A percentile compares a stretch with the other conserved stretches of the same genome.
Conservation (phyloP, 1,140 invertebrate genomes). For the Metaphire vulgaris region DNA sequence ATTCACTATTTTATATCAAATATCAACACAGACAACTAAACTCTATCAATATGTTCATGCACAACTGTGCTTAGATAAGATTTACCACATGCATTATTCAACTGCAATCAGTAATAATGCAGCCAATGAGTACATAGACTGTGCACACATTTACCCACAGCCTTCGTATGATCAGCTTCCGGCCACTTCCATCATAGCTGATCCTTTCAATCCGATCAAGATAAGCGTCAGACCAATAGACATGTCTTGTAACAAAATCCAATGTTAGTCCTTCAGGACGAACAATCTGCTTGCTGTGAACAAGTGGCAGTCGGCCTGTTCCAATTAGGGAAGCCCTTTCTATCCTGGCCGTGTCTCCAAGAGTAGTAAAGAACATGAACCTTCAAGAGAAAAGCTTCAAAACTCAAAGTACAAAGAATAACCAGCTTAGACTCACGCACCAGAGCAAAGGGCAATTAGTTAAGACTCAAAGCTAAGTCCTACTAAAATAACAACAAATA, state of each 20-base stretch:
- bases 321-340: conserved; percentile 84
- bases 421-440: too few species aligned
- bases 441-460: too few species aligned
- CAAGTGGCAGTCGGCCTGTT: conserved; percentile 62
- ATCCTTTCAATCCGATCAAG: conserved; percentile 89
- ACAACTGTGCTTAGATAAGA: too few species aligned
- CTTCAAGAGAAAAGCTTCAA: conserved; percentile 29
- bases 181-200: conserved; percentile 71
- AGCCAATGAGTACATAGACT: too few species aligned
- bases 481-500: too few species aligned
- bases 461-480: too few species aligned
- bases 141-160: conserved; percentile 63
- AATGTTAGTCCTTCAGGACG: conserved; percentile 72
- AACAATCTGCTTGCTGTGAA: conserved; percentile 86
- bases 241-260: conserved; percentile 64
- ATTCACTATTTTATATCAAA: too few species aligned
- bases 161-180: conserved; percentile 64
- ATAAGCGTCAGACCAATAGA: conserved; percentile 59
- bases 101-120: too few species aligned
- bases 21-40: too few species aligned
- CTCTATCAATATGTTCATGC: too few species aligned
- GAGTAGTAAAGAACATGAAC: conserved; percentile 40
- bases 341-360: conserved; percentile 85
- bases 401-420: conserved; percentile 53
- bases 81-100: too few species aligned